Evolutionary conservation across 1,140 invertebrate species (phyloP), one percentile per base, ranked within the genome.

Genomic region (Bombus turneri): DNA sequence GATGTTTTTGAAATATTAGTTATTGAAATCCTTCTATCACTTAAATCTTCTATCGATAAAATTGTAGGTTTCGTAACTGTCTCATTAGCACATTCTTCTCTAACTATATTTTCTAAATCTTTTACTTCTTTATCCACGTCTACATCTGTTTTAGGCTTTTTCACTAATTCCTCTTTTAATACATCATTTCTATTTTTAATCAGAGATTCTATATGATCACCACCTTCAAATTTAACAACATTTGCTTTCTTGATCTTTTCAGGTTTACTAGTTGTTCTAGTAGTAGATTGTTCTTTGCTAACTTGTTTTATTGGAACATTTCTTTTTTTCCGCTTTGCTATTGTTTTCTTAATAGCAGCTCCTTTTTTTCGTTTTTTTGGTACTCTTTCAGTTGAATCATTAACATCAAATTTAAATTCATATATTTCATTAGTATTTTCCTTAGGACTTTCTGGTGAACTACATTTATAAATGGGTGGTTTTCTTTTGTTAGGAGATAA

Each of bases 331-430:
- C 39, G 88, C 1, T 15, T 43, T 31, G n/a, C 18, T 3, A 59
- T 0, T 69, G 5, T 39, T 39, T 83, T 80, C 5, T 68, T 80
- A 73, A 43, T 22, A 31, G 12, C 57, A 31, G 3, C 1, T 3
- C 18, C 77, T 39, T 47, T 87, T n/a, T 41, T 85, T 1, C 34
- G 62, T 39, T 86, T 89, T 15, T 84, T 89, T 0, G 37, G 28
- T 76, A 81, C 1, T 80, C 71, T 91, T 53, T 91, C 90, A 18
- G 39, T 81, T 3, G 83, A 41, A 4, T 91, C 90, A 43, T 91
- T 77, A 37, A 15, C 3, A 57, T 91, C 88, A 37, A 81, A 91
- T 10, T 78, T 89, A 59, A 91, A 91, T 0, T 91, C 90, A 53
- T 91, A 91, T 22, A 91, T 69, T 37, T 89, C 87, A 34, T 22